A percentile compares a stretch with the other conserved stretches of the same genome.
Conservation (phyloP, 2,113 vertebrate species). For the Hippopotamus amphibius region DNA sequence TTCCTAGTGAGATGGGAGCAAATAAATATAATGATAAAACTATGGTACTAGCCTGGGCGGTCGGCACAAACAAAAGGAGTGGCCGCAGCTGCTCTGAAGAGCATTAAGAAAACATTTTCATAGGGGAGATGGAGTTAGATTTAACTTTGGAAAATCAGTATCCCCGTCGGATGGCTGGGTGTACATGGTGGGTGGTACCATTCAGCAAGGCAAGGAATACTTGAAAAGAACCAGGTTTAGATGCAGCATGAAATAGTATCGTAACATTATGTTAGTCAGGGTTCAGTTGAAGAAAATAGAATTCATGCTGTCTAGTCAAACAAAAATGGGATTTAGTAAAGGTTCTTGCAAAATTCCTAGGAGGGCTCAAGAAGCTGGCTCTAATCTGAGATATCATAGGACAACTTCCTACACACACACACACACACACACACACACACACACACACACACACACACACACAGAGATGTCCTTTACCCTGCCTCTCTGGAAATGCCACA, state of each 20-base stretch:
- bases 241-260: background rate
- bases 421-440: background rate
- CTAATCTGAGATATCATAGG: background rate
- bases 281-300: background rate
- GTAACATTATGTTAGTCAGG: background rate
- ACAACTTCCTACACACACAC: background rate
- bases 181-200: no score
- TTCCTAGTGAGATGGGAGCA: background rate
- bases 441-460: background rate
- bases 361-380: background rate
- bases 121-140: background rate
- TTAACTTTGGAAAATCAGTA: background rate
- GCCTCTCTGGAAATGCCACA: background rate
- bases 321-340: background rate
- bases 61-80: background rate
- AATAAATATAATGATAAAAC: background rate
- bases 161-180: rapidly evolving
- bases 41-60: no score
- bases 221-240: background rate
- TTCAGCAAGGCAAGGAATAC: background rate
- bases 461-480: background rate
- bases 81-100: background rate
- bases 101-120: background rate
- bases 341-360: background rate
- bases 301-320: background rate